Base-by-base conservation (phyloP, 2,113 vertebrate species). In the Thermophis baileyi region DNA sequence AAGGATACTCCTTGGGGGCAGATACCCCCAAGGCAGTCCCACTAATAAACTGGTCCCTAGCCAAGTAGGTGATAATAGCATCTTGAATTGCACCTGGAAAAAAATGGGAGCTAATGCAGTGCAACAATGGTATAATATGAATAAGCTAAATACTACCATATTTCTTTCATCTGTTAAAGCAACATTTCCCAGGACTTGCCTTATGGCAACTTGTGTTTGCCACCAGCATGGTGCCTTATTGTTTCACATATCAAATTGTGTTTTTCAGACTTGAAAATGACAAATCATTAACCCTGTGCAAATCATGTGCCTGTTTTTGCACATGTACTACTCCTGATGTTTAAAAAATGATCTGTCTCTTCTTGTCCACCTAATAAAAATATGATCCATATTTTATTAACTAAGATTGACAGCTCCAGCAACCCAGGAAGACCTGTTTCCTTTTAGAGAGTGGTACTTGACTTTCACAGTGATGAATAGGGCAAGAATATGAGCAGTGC, bases 261-360 rank as follows among this genome's bases (percentile, higher is more conserved):
- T 93, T n/a, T 87, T 85, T 89, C 49, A 92, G 60, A 63, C 93
- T 90, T 22, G 63, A 44, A 95, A 24, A 92, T 92, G 50, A 91
- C 53, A 93, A 90, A 94, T 14, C 46, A n/a, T 85, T 90, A 94
- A 87, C 54, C n/a, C 88, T 25, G 0, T 35, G 11, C 60, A 63
- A 95, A 88, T 24, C 4, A 74, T 81, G 18, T 90, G 30, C 74
- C 55, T 69, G 18, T 92, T 92, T 92, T 94, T 85, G 9, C 57
- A 40, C 44, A 85, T 91, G 89, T 86, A 93, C 90, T 18, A 88
- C 89, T 93, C 53, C 25, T 94, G 87, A 55, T 0, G 0, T 91
- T 91, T 86, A 49, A 49, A 46, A 91, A 93, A 57, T 55, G 85
- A 96, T 95, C 87, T 35, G 27, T 54, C 57, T 30, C 16, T 90